These are phyloP conservation scores for Lepetodrilus schrolli DNA, from an alignment of 2,888 invertebrate species.

Conservation along the genomic window DNA sequence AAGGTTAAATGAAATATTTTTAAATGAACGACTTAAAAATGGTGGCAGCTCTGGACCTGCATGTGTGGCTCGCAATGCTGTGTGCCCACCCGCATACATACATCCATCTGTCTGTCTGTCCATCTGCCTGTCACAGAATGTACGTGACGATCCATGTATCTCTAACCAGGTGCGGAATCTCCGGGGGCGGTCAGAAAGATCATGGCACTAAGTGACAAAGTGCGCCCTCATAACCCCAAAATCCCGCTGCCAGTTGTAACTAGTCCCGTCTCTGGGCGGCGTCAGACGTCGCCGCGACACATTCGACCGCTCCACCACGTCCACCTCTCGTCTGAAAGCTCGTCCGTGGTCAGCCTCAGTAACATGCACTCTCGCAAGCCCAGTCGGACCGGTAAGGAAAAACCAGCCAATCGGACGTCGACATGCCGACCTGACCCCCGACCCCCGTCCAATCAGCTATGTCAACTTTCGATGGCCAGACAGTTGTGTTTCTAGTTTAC, in stretches of 20 bases:
- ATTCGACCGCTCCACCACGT: conserved; percentile 77
- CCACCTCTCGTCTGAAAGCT: conserved; percentile 93
- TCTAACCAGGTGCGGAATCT: conserved; percentile 86
- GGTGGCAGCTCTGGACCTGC: conserved; percentile 16
- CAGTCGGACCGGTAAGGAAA: conserved; percentile 70
- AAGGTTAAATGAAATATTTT: no score
- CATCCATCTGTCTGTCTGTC: conserved; percentile 32
- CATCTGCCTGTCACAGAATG: conserved; percentile 33
- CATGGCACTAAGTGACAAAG: conserved; percentile 83
- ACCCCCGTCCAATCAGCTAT: no score
- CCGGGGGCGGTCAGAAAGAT: conserved; percentile 98
- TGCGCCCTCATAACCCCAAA: conserved; percentile 72
- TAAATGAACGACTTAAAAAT: no score
- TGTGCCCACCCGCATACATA: background rate
- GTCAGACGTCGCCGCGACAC: conserved; percentile 86
- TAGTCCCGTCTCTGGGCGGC: conserved; percentile 80
- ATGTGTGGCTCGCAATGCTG: conserved; percentile 9
- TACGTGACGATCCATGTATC: conserved; percentile 24
- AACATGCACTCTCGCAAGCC: conserved; percentile 92
- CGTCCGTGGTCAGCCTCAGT: conserved; percentile 93
- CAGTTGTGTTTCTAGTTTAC: background rate
- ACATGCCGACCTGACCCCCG: background rate
- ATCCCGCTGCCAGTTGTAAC: conserved; percentile 58
- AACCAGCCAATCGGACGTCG: background rate
- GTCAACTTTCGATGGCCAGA: no score